Base-by-base conservation (phyloP, 2,797 vertebrate genomes). In the Sebastes iracundus region DNA sequence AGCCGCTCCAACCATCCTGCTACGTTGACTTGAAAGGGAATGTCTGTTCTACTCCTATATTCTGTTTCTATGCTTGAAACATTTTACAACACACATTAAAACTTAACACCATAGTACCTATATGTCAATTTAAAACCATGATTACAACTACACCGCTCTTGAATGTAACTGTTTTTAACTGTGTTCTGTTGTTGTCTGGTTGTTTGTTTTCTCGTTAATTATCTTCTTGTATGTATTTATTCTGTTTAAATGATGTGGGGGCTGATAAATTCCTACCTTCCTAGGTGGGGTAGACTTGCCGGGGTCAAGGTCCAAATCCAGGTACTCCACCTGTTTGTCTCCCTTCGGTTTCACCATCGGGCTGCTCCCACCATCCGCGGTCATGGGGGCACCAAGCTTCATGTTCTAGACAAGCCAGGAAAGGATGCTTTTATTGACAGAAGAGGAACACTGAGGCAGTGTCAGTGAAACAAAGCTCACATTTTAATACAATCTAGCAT, bases 321-420 rank as follows among this genome's bases (percentile, higher is more conserved):
- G 95, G 93, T 99, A 99, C 90, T 99, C 99, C 88, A 99, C 99
- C 94, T 99, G 98, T 80, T 99, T 99, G 93, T 99, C 98, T 94
- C 97, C 97, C 90, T 99, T 99, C 14, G 97, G 97, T 91, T 98
- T 99, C 84, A 97, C 94, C 97, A 97, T 96, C 16, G 98, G 98
- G 87, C 98, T 99, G 91, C 95, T 97, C 72, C 97, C 98, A 61
- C 97, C 98, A 75, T 99, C 98, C 2, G 96, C 94, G 60, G 96
- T 97, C 89, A 95, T 94, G 61, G 94, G 93, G 0, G 92, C 75
- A 68, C 79, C 85, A 56, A 95, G 93, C 90, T 96, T 96, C 82
- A 93, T 87, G 90, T 92, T 96, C 96, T 97, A 79, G 20, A 73
- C 59, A 63, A 67, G 32, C 65, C 80, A 84, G 63, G 18, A 83